Conservation (phyloP, 2,888 invertebrate species). For the Macrophya annulata region DNA sequence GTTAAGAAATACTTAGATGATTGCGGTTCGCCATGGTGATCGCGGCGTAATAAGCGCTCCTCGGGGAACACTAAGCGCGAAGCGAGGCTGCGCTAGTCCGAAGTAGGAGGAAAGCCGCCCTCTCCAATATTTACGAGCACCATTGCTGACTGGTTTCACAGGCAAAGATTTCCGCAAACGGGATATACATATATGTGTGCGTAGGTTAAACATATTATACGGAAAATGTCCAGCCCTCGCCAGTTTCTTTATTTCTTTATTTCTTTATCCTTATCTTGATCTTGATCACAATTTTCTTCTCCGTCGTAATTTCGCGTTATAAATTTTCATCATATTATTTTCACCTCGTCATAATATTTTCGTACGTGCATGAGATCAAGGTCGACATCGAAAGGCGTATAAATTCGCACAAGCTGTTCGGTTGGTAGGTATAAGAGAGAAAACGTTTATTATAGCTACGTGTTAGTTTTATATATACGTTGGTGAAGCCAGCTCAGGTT, state of each 20-base stretch:
- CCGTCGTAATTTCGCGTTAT: not conserved
- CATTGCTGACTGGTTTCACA: constrained; percentile 66
- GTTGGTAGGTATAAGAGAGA: not conserved
- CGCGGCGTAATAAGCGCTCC: constrained; percentile 76
- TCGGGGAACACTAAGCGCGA: constrained; percentile 70
- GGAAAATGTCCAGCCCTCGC: not conserved
- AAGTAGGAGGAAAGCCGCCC: constrained; percentile 58
- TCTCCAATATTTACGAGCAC: constrained; percentile 77
- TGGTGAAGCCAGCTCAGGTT: constrained; percentile 13
- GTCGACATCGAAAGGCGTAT: constrained; percentile 23
- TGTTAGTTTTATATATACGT: not conserved
- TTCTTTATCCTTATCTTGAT: not conserved
- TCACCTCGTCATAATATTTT: not conserved
- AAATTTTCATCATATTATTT: not conserved
- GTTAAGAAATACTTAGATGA: constrained; percentile 77
- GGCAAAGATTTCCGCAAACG: constrained; percentile 36
- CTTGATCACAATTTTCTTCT: not conserved
- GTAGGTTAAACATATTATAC: not conserved
- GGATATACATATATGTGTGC: not conserved
- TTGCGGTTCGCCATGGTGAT: constrained; percentile 73
- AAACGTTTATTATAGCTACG: not conserved
- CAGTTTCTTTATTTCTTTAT: not conserved
- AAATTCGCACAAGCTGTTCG: not conserved
- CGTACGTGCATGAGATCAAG: constrained; percentile 20
- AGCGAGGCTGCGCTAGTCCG: constrained; percentile 64